Evolutionary conservation across 2,797 vertebrate genomes (phyloP), one percentile per base, ranked within the genome.

Genomic region (Rhadinocentrus ornatus): DNA sequence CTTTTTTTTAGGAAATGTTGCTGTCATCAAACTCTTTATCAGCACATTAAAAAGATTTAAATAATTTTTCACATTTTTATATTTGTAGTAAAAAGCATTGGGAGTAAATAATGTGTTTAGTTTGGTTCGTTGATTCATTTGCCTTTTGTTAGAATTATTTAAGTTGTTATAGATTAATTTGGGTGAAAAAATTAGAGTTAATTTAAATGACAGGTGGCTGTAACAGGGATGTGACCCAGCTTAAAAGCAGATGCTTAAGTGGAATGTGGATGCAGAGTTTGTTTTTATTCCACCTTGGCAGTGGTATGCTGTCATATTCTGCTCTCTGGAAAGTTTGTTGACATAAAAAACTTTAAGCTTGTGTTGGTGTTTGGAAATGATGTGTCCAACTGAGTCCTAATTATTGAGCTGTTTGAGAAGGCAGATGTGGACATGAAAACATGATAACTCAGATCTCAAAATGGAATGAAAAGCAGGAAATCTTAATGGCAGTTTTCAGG

Each of bases 401-500:
- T 50, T 22, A 50, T 50, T 50, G 46, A 44, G 41, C 18, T 44
- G 41, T 18, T 44, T 44, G 41, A 44, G 16, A 20, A 44, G 6
- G 8, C 20, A 46, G 18, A 46, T n/a, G 44, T 46, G 44, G 44
- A 20, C 44, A 46, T 46, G 44, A 46, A 46, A 44, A 66, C 12
- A 56, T 10, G 35, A 44, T 3, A 6, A 35, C 4, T 16, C 3
- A 27, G 39, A 67, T 46, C 16, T 26, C 31, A 31, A 34, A 15
- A 34, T 24, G 27, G 27, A 8, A 39, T 24, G 26, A 44, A 46
- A 67, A 48, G 10, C 29, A 46, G 22, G 27, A 56, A 56, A 44
- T 66, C 27, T 18, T n/a, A 66, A 32, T 56, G 37, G 53, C 64
- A 12, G 53, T 66, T 66, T 55, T 56, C 20, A 20, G 41, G 13